Conservation (phyloP, 2,113 vertebrate genomes). For the Uria lomvia region DNA sequence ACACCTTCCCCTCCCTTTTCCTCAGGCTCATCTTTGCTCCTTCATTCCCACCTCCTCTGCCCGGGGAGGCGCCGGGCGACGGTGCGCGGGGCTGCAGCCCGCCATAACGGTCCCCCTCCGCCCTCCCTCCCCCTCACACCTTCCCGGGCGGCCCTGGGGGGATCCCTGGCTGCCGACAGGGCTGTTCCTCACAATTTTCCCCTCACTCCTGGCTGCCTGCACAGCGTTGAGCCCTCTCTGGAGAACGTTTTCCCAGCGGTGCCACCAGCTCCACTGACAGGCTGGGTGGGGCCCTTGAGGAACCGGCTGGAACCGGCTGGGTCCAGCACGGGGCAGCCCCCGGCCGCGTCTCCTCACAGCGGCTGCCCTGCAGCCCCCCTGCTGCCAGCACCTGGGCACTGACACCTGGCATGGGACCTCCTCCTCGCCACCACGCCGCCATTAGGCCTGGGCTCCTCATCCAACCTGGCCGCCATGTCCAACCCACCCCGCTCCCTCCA, state of each 20-base stretch:
- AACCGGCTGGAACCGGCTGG: not conserved
- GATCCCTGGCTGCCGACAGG: not conserved
- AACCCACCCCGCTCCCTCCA: rapidly evolving
- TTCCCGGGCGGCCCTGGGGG: rapidly evolving
- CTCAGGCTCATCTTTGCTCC: not conserved
- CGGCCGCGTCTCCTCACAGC: not conserved
- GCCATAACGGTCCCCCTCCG: rapidly evolving
- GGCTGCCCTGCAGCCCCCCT: rapidly evolving
- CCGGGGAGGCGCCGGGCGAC: not conserved
- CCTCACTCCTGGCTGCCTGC: not conserved
- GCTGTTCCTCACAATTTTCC: not conserved
- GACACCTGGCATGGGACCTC: rapidly evolving
- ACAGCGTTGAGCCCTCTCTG: not conserved
- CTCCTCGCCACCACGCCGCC: rapidly evolving
- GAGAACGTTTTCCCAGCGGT: not conserved
- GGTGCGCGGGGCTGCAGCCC: no score
- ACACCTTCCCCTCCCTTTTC: not conserved
- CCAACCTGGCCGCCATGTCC: rapidly evolving
- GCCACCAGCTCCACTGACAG: no score
- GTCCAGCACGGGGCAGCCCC: not conserved
- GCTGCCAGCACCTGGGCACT: no score
- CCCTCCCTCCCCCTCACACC: not conserved
- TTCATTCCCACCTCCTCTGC: not conserved
- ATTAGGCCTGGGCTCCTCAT: rapidly evolving
- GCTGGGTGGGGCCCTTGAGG: not conserved